These are phyloP conservation scores for Nesoenas mayeri DNA, from an alignment of 2,113 vertebrate species.

Conservation along the genomic window DNA sequence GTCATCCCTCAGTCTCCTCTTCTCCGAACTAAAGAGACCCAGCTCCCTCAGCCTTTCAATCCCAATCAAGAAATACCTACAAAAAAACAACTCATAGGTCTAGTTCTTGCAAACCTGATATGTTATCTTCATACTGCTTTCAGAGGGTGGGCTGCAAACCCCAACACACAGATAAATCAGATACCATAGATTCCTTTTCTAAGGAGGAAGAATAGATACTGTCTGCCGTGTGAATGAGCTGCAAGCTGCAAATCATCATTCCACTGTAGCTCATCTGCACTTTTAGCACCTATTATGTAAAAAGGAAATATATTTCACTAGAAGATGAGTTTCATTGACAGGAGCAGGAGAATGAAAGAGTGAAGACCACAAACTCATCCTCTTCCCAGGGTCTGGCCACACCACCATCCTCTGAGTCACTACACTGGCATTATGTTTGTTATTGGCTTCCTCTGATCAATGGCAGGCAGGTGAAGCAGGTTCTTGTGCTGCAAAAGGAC, in stretches of 20 bases:
- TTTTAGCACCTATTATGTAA: background rate
- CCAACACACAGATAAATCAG: background rate
- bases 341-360: background rate
- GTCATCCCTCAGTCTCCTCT: too few relatives aligned
- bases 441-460: background rate
- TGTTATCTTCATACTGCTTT: background rate
- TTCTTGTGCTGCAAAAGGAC: background rate
- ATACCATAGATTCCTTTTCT: background rate
- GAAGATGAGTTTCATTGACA: background rate
- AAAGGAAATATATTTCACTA: background rate
- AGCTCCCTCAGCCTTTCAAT: too few relatives aligned
- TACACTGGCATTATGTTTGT: accelerated
- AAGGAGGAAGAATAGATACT: background rate
- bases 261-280: background rate
- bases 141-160: background rate
- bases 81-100: background rate
- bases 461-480: background rate
- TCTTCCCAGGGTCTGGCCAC: background rate
- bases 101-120: background rate
- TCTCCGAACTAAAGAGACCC: too few relatives aligned
- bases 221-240: background rate
- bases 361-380: background rate
- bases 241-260: background rate
- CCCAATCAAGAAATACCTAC: background rate
- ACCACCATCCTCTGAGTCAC: accelerated